Evolutionary conservation across 2,797 vertebrate genomes (phyloP).

Genomic region (Cyclura pinguis): DNA sequence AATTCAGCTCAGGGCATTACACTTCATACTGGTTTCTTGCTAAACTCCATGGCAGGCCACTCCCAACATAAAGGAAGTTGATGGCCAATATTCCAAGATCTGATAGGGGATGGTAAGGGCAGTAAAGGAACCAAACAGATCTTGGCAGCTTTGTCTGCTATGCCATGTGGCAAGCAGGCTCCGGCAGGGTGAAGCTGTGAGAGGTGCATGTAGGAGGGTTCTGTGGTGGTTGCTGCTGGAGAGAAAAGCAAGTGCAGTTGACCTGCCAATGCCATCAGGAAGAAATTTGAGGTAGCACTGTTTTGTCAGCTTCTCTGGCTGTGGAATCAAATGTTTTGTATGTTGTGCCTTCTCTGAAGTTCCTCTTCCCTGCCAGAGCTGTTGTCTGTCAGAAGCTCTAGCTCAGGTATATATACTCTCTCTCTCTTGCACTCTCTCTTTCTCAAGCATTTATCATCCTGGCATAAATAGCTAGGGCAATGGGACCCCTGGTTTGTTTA

Average conservation of each 20-base stretch:
- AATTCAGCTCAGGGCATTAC: neutral
- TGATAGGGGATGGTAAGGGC: neutral
- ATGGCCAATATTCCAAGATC: neutral
- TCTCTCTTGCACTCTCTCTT: neutral
- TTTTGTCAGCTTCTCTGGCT: neutral
- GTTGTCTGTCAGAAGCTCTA: neutral
- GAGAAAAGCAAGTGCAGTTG: neutral
- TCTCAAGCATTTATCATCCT: neutral
- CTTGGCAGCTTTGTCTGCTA: neutral
- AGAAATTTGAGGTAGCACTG: neutral
- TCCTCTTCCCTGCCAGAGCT: neutral
- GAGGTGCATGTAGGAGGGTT: constrained; percentile 7
- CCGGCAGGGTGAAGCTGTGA: constrained; percentile 19
- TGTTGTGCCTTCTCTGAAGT: neutral
- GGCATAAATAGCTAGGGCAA: neutral
- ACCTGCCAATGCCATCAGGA: constrained; percentile 14
- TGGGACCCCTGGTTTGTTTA: neutral
- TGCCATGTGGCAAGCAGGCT: constrained; percentile 10
- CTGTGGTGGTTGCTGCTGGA: constrained; percentile 6
- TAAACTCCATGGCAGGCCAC: no score
- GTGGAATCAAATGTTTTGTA: neutral
- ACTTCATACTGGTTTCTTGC: neutral
- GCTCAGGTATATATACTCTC: no score
- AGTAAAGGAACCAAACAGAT: neutral
- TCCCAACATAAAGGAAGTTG: neutral